Base-by-base conservation (phyloP, 1,140 invertebrate species). In the Diplogasteroides magnus region DNA sequence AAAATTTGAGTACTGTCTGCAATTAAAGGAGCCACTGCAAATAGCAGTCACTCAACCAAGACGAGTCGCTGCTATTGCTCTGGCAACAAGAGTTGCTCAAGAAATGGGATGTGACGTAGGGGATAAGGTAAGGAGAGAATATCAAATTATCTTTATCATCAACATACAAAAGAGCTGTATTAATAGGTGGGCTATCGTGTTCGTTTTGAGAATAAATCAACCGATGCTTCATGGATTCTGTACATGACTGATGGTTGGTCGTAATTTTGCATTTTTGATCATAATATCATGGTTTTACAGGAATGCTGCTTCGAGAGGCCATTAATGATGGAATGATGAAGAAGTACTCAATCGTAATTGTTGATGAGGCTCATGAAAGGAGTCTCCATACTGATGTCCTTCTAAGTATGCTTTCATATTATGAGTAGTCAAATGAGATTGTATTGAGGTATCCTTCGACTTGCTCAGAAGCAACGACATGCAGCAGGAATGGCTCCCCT, bases 291-390 rank as follows among this genome's bases (percentile, higher is more conserved):
- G n/a, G n/a, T n/a, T n/a, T n/a, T n/a, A n/a, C n/a, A n/a, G n/a
- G 94, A 69, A 95, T 96, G 91, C 85, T 97, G 73, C 85, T 97
- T 0, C 84, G 93, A 72, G 93, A 97, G 85, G 90, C 91, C 1
- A 90, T 94, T 82, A 82, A 84, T 57, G 48, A 25, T 0, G 31
- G 29, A 31, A 11, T 62, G 23, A 25, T 72, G 1, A 28, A 63
- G 1, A 70, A 83, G 77, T 97, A 97, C 83, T 89, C 88, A 23
- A 85, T 92, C 28, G 88, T 98, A 6, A 90, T 99, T 68, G 86
- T 98, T 61, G 96, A 99, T 85, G 96, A 99, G 84, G 94, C 93
- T 61, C 96, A 99, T 83, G 96, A 98, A 85, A 86, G 96, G 57
- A 96, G 94, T 0, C 88, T 98, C 0, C 91, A 94, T 76, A 97